Conservation (phyloP, 2,113 vertebrate species). For the Myrmecobius fasciatus region DNA sequence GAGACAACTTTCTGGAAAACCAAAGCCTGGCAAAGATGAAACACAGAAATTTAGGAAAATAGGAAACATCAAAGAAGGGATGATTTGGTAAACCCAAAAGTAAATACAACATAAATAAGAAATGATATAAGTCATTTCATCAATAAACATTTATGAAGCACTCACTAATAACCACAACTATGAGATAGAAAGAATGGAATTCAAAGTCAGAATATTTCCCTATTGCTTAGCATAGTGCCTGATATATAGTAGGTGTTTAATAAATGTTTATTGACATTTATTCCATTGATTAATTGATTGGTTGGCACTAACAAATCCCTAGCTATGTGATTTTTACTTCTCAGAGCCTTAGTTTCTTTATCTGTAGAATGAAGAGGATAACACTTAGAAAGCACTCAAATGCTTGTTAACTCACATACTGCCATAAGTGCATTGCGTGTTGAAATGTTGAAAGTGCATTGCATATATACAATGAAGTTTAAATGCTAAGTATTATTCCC, state of each 20-base stretch:
- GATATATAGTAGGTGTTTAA: too few relatives aligned
- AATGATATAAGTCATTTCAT: neutral
- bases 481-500: neutral
- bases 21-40: slow-evolving; percentile 32
- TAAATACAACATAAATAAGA: neutral
- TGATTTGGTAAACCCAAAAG: neutral
- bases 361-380: neutral
- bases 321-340: neutral
- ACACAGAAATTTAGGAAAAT: slow-evolving; percentile 17
- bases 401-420: neutral
- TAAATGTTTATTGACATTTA: too few relatives aligned
- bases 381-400: neutral
- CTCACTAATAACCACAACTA: neutral
- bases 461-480: neutral
- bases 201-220: too few relatives aligned
- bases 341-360: neutral
- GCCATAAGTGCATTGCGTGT: too few relatives aligned
- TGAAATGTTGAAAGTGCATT: neutral
- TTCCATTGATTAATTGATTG: neutral
- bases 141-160: neutral
- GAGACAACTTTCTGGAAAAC: neutral
- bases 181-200: too few relatives aligned
- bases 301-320: neutral
- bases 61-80: neutral
- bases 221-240: too few relatives aligned